Base-by-base conservation (phyloP, 2,888 invertebrate genomes). In the Hypsopygia costalis region DNA sequence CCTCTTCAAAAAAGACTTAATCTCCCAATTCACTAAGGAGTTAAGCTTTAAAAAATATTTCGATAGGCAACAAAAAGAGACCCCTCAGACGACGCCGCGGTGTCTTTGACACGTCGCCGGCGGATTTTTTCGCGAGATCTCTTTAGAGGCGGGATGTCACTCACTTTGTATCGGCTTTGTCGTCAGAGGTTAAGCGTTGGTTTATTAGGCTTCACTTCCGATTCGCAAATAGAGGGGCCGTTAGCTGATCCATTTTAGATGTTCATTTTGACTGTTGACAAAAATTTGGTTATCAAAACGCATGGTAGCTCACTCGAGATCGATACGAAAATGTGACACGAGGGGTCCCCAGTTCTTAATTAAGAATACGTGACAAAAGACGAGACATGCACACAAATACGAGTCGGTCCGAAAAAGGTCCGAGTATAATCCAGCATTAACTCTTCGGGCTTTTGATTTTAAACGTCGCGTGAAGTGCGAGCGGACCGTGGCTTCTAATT, bases 1-100 rank as follows among this genome's bases (percentile, higher is more conserved):
- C 89, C 90, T 90, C 90, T 90, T 91, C 89, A 91, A 91, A 91
- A 79, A 83, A 69, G 80, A 88, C 88, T 86, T 89, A 88, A 89
- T 89, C 89, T 88, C 87, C 81, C 86, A 89, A 89, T 87, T 87
- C 88, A 83, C 87, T 82, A 89, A 89, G 89, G 89, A 89, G 89
- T 89, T 88, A 82, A 88, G 87, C 83, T 82, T 85, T 80, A 87
- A 88, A 85, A 88, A 88, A 88, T 87, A 86, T 83, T 86, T 82
- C 81, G 75, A 78, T 73, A 82, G 76, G 75, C 82, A 82, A 86
- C 85, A 87, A 87, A 86, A 81, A 70, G 66, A n/a, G n/a, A n/a
- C 67, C 78, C 82, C 85, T 75, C 76, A 70, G 60, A 63, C 70
- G 60, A 63, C 64, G 64, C 69, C 77, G 83, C 87, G 85, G 88